A percentile compares a stretch with the other conserved stretches of the same genome.
Conservation (phyloP, 1,140 invertebrate species). For the Macrosteles quadrilineatus region DNA sequence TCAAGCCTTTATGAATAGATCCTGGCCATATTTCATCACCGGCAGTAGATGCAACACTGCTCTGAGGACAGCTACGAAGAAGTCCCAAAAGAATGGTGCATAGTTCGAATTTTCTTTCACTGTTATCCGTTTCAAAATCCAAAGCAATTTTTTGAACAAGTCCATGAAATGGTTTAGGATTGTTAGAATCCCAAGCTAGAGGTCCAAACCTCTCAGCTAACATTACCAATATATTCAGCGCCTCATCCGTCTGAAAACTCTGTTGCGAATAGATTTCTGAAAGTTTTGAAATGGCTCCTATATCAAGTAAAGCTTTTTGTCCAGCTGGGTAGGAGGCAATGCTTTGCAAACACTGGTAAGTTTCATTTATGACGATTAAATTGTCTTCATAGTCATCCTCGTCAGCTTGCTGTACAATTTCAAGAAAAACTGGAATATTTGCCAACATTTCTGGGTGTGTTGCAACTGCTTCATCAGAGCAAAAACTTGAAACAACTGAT, state of each 20-base stretch:
- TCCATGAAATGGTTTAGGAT: slow-evolving; percentile 72
- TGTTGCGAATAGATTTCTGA: slow-evolving; percentile 81
- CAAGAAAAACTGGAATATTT: slow-evolving; percentile 76
- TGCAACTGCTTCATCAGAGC: slow-evolving; percentile 73
- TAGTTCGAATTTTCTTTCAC: slow-evolving; percentile 84
- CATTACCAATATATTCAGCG: slow-evolving; percentile 73
- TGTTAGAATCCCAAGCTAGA: slow-evolving; percentile 68
- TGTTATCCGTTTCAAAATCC: slow-evolving; percentile 85
- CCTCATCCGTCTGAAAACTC: slow-evolving; percentile 85
- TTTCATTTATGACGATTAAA: slow-evolving; percentile 84
- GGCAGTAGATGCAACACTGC: slow-evolving; percentile 60
- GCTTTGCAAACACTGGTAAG: slow-evolving; percentile 79
- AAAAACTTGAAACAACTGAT: slow-evolving; percentile 81
- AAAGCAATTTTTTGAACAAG: slow-evolving; percentile 81
- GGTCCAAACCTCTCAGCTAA: slow-evolving; percentile 68
- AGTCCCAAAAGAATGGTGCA: slow-evolving; percentile 73
- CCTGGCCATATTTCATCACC: slow-evolving; percentile 74
- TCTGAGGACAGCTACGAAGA: slow-evolving; percentile 68
- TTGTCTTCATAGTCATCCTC: slow-evolving; percentile 73
- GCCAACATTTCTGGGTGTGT: slow-evolving; percentile 78
- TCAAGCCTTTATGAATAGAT: slow-evolving; percentile 74
- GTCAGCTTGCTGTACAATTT: slow-evolving; percentile 77
- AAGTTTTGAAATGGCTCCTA: slow-evolving; percentile 76
- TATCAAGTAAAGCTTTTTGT: slow-evolving; percentile 71
- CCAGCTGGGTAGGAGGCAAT: slow-evolving; percentile 73